These are phyloP conservation scores for Notolabrus celidotus DNA, from an alignment of 2,797 vertebrate species.

Conservation along the genomic window DNA sequence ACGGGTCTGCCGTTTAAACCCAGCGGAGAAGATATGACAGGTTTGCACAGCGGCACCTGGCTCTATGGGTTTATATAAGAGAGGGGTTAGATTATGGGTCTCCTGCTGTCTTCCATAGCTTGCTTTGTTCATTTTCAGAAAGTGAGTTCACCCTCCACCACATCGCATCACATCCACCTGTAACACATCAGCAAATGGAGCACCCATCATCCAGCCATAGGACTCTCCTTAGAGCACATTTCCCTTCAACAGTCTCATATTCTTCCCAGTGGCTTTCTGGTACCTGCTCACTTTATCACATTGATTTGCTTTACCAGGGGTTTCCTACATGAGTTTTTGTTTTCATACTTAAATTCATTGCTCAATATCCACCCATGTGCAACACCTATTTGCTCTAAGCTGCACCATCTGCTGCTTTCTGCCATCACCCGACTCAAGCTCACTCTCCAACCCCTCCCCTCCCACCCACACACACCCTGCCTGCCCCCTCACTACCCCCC, in stretches of 20 bases:
- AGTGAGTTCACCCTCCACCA: constrained; percentile 41
- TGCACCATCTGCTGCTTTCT: constrained; percentile 79
- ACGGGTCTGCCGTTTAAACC: constrained; percentile 12
- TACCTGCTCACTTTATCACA: constrained; percentile 13
- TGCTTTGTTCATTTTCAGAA: constrained; percentile 68
- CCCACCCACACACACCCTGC: constrained; percentile 65
- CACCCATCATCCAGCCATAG: constrained; percentile 9
- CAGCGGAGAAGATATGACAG: background rate
- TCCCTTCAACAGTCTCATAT: constrained; percentile 23
- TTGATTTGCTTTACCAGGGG: background rate
- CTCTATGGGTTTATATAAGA: constrained; percentile 2
- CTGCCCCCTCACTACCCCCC: constrained; percentile 59
- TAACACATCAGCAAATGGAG: constrained; percentile 23
- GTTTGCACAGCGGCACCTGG: constrained; percentile 31
- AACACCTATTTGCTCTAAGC: constrained; percentile 68
- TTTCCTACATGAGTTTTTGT: background rate
- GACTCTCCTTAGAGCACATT: constrained; percentile 3
- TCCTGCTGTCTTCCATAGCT: constrained; percentile 60
- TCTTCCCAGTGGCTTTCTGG: constrained; percentile 21
- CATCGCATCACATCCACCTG: constrained; percentile 35
- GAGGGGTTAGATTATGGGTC: constrained; percentile 41
- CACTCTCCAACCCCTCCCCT: constrained; percentile 51
- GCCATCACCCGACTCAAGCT: constrained; percentile 74
- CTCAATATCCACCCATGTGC: constrained; percentile 44
- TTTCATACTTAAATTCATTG: constrained; percentile 38